A percentile compares a stretch with the other conserved stretches of the same genome.
phyloP scores from a whole-genome alignment of 2,888 invertebrate genomes.

The Drosophila antonietae region DNA sequence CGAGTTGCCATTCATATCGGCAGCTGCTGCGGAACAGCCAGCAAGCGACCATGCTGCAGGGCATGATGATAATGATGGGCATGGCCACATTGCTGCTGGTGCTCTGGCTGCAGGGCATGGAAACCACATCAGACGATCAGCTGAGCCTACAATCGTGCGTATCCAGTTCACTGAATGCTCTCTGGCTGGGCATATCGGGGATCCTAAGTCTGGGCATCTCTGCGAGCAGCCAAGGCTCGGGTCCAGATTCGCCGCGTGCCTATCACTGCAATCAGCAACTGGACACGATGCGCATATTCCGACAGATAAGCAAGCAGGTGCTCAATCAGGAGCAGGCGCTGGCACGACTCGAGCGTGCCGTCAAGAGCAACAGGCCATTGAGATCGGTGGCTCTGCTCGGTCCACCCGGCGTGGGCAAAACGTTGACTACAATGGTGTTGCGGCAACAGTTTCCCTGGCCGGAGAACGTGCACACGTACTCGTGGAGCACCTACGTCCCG shows the following conservation, averaged over 20 bases:
- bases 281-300: constrained; percentile 48
- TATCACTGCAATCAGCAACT: constrained; percentile 37
- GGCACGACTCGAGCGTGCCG: constrained; percentile 42
- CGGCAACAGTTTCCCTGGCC: constrained; percentile 71
- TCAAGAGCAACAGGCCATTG: constrained; percentile 37
- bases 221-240: not conserved
- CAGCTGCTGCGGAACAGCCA: constrained; percentile 27
- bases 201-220: constrained; percentile 4
- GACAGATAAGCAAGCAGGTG: constrained; percentile 41
- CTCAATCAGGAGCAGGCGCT: constrained; percentile 64
- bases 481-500: constrained; percentile 60
- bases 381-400: constrained; percentile 68
- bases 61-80: constrained; percentile 29
- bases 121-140: not conserved
- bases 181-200: constrained; percentile 35
- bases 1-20: constrained; percentile 39
- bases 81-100: constrained; percentile 22
- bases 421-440: constrained; percentile 56
- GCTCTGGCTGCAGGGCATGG: constrained; percentile 26
- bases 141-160: not conserved
- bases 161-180: constrained; percentile 7
- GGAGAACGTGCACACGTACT: constrained; percentile 69
- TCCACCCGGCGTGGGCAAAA: constrained; percentile 75
- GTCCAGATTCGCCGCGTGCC: not conserved
- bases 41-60: constrained; percentile 27